A percentile compares a stretch with the other conserved stretches of the same genome.
These are phyloP conservation scores for Cryptus viduatorius DNA, from an alignment of 2,888 invertebrate genomes.

Conservation along the genomic window DNA sequence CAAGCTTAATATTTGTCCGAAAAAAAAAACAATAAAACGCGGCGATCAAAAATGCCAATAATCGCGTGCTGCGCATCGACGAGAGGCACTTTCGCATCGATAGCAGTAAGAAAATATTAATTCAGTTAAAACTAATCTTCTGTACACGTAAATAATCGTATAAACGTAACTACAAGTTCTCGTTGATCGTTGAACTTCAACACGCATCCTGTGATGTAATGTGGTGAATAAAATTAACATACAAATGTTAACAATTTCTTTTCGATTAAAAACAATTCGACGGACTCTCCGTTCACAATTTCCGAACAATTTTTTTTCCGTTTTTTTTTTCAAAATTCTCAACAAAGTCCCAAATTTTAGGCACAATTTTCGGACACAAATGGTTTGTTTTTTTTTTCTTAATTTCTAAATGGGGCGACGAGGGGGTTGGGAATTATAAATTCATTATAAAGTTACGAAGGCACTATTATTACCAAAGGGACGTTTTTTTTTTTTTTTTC, in stretches of 20 bases:
- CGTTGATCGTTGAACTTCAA: constrained; percentile 15
- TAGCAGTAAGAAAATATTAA: constrained; percentile 47
- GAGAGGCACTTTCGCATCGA: constrained; percentile 39
- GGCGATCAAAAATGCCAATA: background rate
- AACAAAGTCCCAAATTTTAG: background rate
- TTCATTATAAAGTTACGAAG: constrained; percentile 20
- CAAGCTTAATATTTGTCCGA: constrained; percentile 19
- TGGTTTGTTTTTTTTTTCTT: background rate
- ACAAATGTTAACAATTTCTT: constrained; percentile 26
- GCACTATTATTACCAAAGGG: constrained; percentile 32
- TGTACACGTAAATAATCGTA: constrained; percentile 38
- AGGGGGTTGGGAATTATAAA: background rate
- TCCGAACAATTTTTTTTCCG: background rate
- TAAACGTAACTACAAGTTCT: constrained; percentile 32
- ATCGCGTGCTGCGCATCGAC: constrained; percentile 31
- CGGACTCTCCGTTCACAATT: constrained; percentile 22
- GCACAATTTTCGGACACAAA: background rate
- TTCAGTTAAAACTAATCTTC: constrained; percentile 18
- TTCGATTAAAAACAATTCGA: constrained; percentile 7
- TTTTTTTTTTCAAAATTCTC: background rate
- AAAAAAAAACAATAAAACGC: background rate
- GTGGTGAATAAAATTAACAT: constrained; percentile 34
- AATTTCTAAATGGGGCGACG: background rate
- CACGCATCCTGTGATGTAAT: constrained; percentile 54
- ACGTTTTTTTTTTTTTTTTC: constrained; percentile 28